These are phyloP conservation scores for Antheraea pernyi DNA, from an alignment of 1,140 invertebrate species.

Conservation along the genomic window DNA sequence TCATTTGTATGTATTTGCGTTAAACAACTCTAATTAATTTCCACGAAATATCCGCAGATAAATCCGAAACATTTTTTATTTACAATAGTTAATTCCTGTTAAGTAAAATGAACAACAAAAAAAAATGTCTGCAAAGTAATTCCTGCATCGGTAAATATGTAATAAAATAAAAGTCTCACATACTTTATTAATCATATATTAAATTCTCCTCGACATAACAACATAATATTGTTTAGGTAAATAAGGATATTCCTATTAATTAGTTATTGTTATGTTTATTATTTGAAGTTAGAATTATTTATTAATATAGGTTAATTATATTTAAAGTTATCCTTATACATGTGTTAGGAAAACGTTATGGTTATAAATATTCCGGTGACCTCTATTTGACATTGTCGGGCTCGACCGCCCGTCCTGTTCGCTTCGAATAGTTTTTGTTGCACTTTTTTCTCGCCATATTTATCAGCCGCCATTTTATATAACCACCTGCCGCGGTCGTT, in stretches of 20 bases:
- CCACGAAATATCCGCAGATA: too few relatives aligned
- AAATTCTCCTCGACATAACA: background rate
- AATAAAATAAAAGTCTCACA: background rate
- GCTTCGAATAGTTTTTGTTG: conserved; percentile 64
- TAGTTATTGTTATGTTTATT: conserved; percentile 3
- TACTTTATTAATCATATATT: background rate
- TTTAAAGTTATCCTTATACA: background rate
- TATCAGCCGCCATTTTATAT: conserved; percentile 64
- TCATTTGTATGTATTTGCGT: too few relatives aligned
- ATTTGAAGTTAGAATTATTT: background rate
- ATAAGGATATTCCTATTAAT: background rate
- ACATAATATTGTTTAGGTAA: background rate
- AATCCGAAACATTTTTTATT: too few relatives aligned
- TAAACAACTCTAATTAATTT: too few relatives aligned
- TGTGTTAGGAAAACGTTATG: background rate
- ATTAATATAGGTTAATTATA: conserved; percentile 9
- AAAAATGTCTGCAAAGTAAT: too few relatives aligned
- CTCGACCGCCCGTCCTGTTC: conserved; percentile 25
- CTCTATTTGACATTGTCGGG: conserved; percentile 68
- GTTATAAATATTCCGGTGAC: conserved; percentile 45
- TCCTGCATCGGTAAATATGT: too few relatives aligned
- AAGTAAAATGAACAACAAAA: too few relatives aligned
- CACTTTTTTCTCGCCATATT: conserved; percentile 62
- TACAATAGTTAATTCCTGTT: too few relatives aligned
- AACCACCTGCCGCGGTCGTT: conserved; percentile 75